Conservation (phyloP, 2,113 vertebrate species). For the Leuciscus idus region DNA sequence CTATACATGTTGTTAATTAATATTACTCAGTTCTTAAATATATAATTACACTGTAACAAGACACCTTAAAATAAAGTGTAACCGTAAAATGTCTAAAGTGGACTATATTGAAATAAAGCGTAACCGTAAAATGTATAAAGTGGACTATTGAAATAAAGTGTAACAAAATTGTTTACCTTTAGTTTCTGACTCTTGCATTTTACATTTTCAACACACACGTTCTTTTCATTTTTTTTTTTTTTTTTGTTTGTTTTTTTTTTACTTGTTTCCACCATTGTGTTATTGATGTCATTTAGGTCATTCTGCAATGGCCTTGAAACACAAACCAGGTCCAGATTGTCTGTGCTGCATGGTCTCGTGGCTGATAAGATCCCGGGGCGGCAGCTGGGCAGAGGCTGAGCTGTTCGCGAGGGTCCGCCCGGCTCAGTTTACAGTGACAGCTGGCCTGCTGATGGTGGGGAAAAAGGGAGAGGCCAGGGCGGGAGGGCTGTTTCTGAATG, state of each 20-base stretch:
- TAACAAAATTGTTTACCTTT: background rate
- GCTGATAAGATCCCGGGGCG: slow-evolving; percentile 56
- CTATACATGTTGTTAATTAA: too few species aligned
- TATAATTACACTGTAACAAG: too few species aligned
- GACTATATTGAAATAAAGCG: too few species aligned
- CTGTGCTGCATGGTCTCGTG: slow-evolving; percentile 19
- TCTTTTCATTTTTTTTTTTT: background rate
- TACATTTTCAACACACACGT: background rate
- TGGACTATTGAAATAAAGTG: too few species aligned
- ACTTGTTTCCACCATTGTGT: slow-evolving; percentile 44
- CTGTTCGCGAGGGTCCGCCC: slow-evolving; percentile 42
- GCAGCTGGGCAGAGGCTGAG: slow-evolving; percentile 40
- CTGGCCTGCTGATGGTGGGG: slow-evolving; percentile 36
- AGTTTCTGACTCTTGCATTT: background rate
- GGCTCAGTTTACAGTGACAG: slow-evolving; percentile 54
- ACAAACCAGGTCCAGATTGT: slow-evolving; percentile 52
- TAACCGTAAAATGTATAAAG: too few species aligned
- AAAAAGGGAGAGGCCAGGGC: slow-evolving; percentile 4
- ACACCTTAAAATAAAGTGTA: too few species aligned
- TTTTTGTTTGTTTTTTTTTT: slow-evolving; percentile 26
- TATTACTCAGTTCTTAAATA: too few species aligned
- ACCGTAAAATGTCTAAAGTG: too few species aligned
- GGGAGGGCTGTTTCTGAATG: slow-evolving; percentile 34
- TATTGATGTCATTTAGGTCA: slow-evolving; percentile 55
- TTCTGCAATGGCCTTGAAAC: slow-evolving; percentile 52